Base-by-base conservation (phyloP, 2,113 vertebrate genomes). In the Scartelaos histophorus region DNA sequence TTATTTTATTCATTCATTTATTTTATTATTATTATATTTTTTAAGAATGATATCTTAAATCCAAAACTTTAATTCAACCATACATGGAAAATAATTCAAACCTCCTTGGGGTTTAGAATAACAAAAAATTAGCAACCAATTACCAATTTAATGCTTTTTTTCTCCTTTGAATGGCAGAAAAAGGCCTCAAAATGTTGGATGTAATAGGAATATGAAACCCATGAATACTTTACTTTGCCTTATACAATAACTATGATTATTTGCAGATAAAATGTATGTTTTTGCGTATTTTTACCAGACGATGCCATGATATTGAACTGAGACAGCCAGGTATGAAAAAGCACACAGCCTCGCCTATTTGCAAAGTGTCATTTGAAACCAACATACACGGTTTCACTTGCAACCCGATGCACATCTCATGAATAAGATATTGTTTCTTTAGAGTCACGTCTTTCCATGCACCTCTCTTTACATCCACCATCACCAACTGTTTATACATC, bases 371-470 rank as follows among this genome's bases (percentile, higher is more conserved):
- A 90, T 84, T 82, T 70, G 85, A 93, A 89, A 81, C 87, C 77
- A 75, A 86, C 83, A 75, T 88, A 89, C 87, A 56, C 70, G 80
- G 84, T 91, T 87, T 86, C 89, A 86, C 75, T 78, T 74, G 84
- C 66, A 67, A 77, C 61, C 71, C 51, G 25, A 73, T 38, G 78
- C 83, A 74, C 78, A 54, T 29, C 79, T 91, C 82, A 92, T 94
- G 86, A 90, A 93, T 94, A 92, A 91, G 73, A 85, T 88, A 93
- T 92, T 82, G 73, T 81, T 79, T 77, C 51, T 88, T 79, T 76
- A 45, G 85, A 74, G 79, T 86, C 87, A 79, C 82, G 69, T 92
- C 64, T 85, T 82, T 85, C 72, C 83, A 74, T 72, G 66, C 68
- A 74, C 60, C 74, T 70, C 75, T 6, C 62, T 76, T 76, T 68